Conservation (phyloP, 2,113 vertebrate species). For the Caloenas nicobarica region DNA sequence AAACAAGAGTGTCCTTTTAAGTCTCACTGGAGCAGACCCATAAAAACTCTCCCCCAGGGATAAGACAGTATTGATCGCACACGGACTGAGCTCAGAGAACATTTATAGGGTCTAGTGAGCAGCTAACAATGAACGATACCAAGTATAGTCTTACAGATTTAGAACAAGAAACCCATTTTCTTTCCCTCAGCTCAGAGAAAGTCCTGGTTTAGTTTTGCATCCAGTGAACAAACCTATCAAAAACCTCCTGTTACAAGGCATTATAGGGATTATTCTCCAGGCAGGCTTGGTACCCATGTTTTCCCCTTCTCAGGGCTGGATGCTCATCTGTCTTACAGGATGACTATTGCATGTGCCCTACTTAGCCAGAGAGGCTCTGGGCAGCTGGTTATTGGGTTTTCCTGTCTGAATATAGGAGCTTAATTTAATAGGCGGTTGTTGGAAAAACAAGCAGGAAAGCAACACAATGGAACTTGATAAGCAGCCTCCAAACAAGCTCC, state of each 20-base stretch:
- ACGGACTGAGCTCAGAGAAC: not conserved
- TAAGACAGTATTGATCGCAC: constrained; percentile 26
- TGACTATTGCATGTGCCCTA: constrained; percentile 19
- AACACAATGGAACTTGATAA: constrained; percentile 53
- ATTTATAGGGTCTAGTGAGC: constrained; percentile 1
- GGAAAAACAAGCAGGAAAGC: constrained; percentile 58
- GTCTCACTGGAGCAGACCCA: not conserved
- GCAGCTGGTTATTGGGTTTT: constrained; percentile 40
- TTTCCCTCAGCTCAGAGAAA: not conserved
- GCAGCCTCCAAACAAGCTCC: constrained; percentile 42
- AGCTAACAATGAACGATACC: not conserved
- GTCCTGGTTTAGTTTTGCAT: constrained; percentile 8
- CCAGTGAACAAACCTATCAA: not conserved
- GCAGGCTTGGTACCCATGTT: not conserved
- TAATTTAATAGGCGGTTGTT: constrained; percentile 61
- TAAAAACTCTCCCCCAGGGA: constrained; percentile 7
- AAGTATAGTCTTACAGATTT: not conserved
- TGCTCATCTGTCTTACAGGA: not conserved
- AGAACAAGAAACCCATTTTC: constrained; percentile 12
- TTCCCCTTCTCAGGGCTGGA: not conserved
- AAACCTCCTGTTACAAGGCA: not conserved
- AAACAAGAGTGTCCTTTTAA: constrained; percentile 1
- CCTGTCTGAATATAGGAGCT: constrained; percentile 25
- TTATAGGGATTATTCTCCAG: constrained; percentile 7
- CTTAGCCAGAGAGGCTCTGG: constrained; percentile 3